Conservation (phyloP, 2,113 vertebrate genomes). For the Montifringilla adamsi region DNA sequence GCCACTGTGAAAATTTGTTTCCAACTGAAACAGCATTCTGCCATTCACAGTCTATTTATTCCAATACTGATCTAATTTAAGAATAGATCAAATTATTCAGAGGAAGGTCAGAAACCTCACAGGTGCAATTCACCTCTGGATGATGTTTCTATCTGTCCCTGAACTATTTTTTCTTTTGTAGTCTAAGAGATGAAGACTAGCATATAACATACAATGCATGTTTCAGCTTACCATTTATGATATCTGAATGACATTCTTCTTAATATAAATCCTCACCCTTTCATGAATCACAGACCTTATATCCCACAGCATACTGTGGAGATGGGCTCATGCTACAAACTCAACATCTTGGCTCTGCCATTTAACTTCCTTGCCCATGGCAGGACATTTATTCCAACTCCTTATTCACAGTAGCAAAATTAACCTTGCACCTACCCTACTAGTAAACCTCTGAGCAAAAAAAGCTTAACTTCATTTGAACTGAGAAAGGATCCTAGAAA, state of each 20-base stretch:
- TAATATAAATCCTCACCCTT: not conserved
- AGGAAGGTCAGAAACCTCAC: not conserved
- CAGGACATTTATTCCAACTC: not conserved
- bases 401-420: not conserved
- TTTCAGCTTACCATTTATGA: not conserved
- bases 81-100: not conserved
- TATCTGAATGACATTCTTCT: not conserved
- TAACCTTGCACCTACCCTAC: not conserved
- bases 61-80: not conserved
- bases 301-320: not conserved
- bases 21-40: not conserved
- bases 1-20: not conserved
- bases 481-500: not conserved
- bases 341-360: not conserved
- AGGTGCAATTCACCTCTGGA: not conserved
- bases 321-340: not conserved
- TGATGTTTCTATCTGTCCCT: not conserved
- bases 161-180: not conserved
- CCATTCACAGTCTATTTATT: not conserved
- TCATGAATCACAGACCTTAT: not conserved
- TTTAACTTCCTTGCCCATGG: not conserved
- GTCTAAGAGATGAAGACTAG: not conserved
- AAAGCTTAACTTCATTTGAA: not conserved
- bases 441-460: not conserved
- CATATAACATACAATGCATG: not conserved